Evolutionary conservation across 2,888 invertebrate species (phyloP).

Genomic region (Drosophila monieri): DNA sequence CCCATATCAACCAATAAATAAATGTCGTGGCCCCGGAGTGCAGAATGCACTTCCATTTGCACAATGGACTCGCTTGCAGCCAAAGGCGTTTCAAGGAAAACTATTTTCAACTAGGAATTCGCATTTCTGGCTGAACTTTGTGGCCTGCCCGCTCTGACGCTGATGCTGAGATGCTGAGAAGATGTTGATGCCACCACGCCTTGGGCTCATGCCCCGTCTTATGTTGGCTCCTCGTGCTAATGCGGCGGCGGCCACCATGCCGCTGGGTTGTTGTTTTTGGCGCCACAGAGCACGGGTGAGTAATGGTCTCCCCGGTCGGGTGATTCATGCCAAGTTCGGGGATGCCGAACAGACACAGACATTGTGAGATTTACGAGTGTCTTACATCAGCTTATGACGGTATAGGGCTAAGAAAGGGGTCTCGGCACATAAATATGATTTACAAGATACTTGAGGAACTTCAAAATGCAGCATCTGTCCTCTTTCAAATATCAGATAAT

Average conservation of each 20-base stretch:
- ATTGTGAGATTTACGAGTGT: slow-evolving; percentile 17
- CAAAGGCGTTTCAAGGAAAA: slow-evolving; percentile 52
- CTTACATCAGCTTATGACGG: slow-evolving; percentile 16
- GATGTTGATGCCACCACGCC: slow-evolving; percentile 11
- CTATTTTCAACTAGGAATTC: slow-evolving; percentile 47
- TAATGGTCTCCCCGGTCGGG: slow-evolving; percentile 21
- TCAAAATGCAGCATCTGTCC: background rate
- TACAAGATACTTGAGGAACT: background rate
- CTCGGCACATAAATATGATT: slow-evolving; percentile 5
- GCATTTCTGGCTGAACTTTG: slow-evolving; percentile 37
- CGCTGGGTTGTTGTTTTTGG: slow-evolving; percentile 24
- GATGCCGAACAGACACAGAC: slow-evolving; percentile 40
- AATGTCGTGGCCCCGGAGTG: slow-evolving; percentile 26
- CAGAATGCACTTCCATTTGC: slow-evolving; percentile 32
- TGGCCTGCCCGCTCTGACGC: slow-evolving; percentile 12
- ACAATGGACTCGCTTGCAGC: slow-evolving; percentile 15
- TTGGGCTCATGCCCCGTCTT: slow-evolving; percentile 14
- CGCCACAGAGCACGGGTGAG: slow-evolving; percentile 35
- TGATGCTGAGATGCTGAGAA: background rate
- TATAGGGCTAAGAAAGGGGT: slow-evolving; percentile 4
- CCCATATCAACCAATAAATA: slow-evolving; percentile 32
- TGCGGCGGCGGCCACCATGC: background rate
- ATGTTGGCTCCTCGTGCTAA: slow-evolving; percentile 4
- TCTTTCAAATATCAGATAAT: background rate
- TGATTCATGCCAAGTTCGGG: slow-evolving; percentile 49